Percentiles rank a stretch among this genome's conserved stretches.
phyloP scores from a whole-genome alignment of 2,888 invertebrate species.

The Sarcophaga variegata region DNA sequence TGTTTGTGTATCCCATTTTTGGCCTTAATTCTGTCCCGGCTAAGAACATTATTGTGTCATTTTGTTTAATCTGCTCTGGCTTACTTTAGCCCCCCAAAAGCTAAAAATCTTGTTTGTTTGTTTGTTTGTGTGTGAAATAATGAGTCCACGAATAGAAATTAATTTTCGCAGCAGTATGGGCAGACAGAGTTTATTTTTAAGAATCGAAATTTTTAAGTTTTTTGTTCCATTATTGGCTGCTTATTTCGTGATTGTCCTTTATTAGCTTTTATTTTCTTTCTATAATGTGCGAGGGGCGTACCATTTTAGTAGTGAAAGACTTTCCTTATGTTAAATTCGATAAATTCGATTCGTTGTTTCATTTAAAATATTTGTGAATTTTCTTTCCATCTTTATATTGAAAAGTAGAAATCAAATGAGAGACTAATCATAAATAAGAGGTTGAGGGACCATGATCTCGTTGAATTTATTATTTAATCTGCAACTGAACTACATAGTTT shows the following conservation, averaged over 20 bases:
- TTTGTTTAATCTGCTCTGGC: slow-evolving; percentile 59
- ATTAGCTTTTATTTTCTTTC: neutral
- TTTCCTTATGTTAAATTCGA: no score
- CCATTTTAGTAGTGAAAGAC: neutral
- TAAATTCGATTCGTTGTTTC: no score
- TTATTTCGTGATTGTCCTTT: slow-evolving; percentile 50
- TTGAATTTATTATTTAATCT: no score
- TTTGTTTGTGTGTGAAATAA: slow-evolving; percentile 18
- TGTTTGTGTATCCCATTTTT: slow-evolving; percentile 23
- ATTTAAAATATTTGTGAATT: no score
- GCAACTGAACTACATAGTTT: no score
- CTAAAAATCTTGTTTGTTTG: slow-evolving; percentile 17
- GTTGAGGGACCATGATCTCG: no score
- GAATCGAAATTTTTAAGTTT: slow-evolving; percentile 42
- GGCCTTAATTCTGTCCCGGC: slow-evolving; percentile 51
- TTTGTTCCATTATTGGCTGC: slow-evolving; percentile 29
- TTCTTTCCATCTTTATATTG: no score
- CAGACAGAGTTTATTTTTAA: neutral
- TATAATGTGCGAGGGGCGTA: neutral
- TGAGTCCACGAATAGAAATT: slow-evolving; percentile 49
- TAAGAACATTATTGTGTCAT: slow-evolving; percentile 58
- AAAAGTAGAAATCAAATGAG: no score
- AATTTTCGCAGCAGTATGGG: slow-evolving; percentile 14
- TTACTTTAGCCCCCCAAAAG: slow-evolving; percentile 23
- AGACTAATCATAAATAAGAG: no score